Evolutionary conservation across 2,888 invertebrate genomes (phyloP), one percentile per base, ranked within the genome.

Genomic region (Colostygia pectinataria): DNA sequence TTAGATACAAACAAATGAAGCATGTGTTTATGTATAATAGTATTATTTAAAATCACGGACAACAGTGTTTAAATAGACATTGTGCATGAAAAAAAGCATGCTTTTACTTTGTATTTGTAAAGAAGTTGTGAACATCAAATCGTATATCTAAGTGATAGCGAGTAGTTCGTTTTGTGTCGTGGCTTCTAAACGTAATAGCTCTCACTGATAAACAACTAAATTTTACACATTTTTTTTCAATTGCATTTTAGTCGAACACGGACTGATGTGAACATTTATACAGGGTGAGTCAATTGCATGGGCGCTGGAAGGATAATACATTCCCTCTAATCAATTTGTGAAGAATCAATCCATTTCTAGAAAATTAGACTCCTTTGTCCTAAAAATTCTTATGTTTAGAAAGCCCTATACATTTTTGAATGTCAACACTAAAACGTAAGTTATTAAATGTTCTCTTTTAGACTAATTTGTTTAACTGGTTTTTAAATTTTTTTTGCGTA

Each of bases 201-300:
- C 28, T 33, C 18, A 43, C 25, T 38, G 5, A 25, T 25, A 32
- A 32, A 34, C 23, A 41, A 45, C 36, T 34, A 41, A 41, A 51
- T 18, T 42, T 44, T 29, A 27, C 24, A 48, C 32, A n/a, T 12
- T 38, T 31, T 37, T 41, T 51, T 51, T 40, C 27, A 51, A 51
- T 51, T 51, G 37, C 25, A 45, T 46, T 46, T 33, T 51, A 51
- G 51, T 51, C 51, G 51, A 51, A 44, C 44, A 41, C 48, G 48
- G 47, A 53, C 45, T 38, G 47, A 48, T 31, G 36, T 31, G 39
- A 53, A 38, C 39, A 14, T 42, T 34, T 48, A 43, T 43, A 47
- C 48, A 32, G 48, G 48, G 48, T 53, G 53, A 47, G 48, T 47
- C 53, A 40, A 27, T 44, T 48, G 48, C 53, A 53, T 37, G 53